These are phyloP conservation scores for Drosophila sordidula DNA, from an alignment of 2,888 invertebrate genomes.

Conservation along the genomic window DNA sequence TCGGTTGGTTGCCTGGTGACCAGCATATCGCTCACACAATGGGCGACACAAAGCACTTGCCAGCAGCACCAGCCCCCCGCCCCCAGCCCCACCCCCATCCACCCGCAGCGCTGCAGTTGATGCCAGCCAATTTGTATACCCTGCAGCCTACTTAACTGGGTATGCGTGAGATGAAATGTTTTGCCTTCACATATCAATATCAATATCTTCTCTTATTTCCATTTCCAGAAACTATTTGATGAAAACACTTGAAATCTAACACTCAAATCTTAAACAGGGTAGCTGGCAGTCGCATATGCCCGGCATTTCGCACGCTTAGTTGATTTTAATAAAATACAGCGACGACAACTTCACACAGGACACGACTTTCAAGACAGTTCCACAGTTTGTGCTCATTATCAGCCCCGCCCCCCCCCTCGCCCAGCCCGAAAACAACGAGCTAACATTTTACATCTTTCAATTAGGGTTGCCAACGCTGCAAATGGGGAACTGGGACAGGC, in stretches of 20 bases:
- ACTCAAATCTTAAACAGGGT: no score
- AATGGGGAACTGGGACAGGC: no score
- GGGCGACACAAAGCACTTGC: constrained; percentile 53
- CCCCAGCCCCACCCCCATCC: neutral
- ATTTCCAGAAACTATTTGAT: no score
- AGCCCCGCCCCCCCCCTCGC: constrained; percentile 3
- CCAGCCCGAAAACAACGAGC: constrained; percentile 44
- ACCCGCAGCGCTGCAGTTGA: constrained; percentile 19
- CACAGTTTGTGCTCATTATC: constrained; percentile 59
- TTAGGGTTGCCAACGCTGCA: constrained; percentile 55
- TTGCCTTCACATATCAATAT: no score
- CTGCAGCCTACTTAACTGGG: no score
- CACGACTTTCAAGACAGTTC: constrained; percentile 43
- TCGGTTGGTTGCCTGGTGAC: constrained; percentile 43
- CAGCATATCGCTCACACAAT: constrained; percentile 52
- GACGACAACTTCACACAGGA: constrained; percentile 46
- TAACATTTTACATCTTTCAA: constrained; percentile 68
- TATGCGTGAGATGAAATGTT: no score
- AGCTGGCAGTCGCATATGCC: neutral
- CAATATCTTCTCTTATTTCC: no score
- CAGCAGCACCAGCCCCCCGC: neutral
- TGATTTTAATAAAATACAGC: constrained; percentile 47
- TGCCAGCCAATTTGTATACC: constrained; percentile 46
- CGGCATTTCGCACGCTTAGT: neutral
- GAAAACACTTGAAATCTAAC: no score